Evolutionary conservation across 2,888 invertebrate species (phyloP), one percentile per base, ranked within the genome.

Genomic region (Vesta saturnalis): DNA sequence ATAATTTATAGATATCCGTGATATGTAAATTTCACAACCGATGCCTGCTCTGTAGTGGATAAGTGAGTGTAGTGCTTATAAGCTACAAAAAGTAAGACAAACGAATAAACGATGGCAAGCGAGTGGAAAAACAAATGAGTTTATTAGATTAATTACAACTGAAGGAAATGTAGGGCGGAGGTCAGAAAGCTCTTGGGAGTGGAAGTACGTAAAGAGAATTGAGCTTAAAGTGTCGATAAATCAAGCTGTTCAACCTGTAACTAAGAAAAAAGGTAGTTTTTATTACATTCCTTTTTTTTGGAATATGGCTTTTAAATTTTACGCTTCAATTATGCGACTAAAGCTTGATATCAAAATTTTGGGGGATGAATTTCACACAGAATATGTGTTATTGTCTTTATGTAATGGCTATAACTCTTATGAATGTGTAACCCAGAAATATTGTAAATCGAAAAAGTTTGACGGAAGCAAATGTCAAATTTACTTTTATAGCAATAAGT

Each of bases 101-200:
- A 23, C 23, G 23, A 8, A 23, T 5, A 23, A 23, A 23, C 8
- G 8, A 8, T 47, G 6, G 47, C 15, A 52, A 19, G 19, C 52
- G 10, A 12, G 19, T 19, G 52, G 52, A 52, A 52, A 52, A 52
- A 19, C 52, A 52, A 52, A 52, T 52, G 52, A 21, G 52, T 52
- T 52, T 52, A 52, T 52, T 52, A 52, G 52, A 52, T 52, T 52
- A 52, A 52, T 52, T 52, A 21, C 52, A 21, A 49, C 19, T 52
- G 12, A 19, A 52, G 52, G 18, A 52, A 52, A 18, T 52, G 52
- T 52, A 52, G 52, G 12, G 19, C 21, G 52, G 4, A 52, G 52
- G 52, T 52, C 52, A 21, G 52, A 52, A 52, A 52, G 52, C 52
- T 21, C 21, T 21, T 21, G 52, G 52, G 52, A 52, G 18, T 18